Evolutionary conservation across 2,113 vertebrate genomes (phyloP).

Genomic region (Helogale parvula): DNA sequence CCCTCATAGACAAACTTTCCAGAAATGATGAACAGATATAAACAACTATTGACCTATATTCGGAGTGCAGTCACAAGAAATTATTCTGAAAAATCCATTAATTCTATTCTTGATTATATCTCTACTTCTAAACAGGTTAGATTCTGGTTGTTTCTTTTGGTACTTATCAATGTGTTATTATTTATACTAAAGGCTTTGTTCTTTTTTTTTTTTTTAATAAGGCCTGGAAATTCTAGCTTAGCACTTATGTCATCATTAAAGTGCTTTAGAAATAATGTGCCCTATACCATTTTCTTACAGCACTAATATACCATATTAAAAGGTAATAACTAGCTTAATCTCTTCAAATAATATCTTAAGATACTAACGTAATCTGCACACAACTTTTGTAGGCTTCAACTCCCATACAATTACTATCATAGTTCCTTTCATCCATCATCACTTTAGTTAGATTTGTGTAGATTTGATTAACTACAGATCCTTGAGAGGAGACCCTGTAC

Average conservation of each 20-base stretch:
- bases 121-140: constrained; percentile 99
- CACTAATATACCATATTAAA: neutral
- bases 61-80: constrained; percentile 98
- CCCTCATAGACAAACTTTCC: constrained; percentile 95
- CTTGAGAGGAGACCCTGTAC: neutral
- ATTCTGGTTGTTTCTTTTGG: constrained; percentile 42
- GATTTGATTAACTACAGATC: neutral
- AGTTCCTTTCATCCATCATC: neutral
- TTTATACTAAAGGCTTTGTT: constrained; percentile 25
- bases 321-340: neutral
- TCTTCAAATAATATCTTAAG: constrained; percentile 42
- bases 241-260: neutral
- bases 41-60: constrained; percentile 98
- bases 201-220: neutral
- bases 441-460: neutral
- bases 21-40: constrained; percentile 99
- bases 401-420: neutral
- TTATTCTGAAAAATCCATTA: constrained; percentile 99
- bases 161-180: neutral
- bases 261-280: constrained; percentile 10
- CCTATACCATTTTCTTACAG: neutral
- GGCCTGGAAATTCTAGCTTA: neutral
- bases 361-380: neutral
- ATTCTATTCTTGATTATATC: constrained; percentile 99
- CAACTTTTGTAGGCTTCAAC: neutral